A percentile compares a stretch with the other conserved stretches of the same genome.
phyloP scores from a whole-genome alignment of 2,888 invertebrate species.

The Limenitis camilla region DNA sequence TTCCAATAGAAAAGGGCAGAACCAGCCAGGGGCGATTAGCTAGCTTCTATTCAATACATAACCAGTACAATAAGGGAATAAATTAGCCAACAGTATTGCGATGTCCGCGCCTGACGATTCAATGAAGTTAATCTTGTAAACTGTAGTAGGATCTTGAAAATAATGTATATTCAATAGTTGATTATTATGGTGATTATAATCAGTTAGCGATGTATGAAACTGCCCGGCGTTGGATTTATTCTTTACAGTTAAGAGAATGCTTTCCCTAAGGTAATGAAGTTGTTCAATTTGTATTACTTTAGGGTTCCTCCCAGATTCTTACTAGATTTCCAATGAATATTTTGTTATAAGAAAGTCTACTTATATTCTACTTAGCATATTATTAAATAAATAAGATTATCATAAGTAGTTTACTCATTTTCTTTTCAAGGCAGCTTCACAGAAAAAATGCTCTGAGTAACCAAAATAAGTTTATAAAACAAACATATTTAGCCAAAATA shows the following conservation, averaged over 20 bases:
- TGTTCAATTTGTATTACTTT: no score
- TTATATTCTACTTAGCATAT: no score
- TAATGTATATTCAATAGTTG: constrained; percentile 9
- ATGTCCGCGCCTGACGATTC: constrained; percentile 28
- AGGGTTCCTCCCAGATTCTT: no score
- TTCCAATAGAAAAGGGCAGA: not conserved
- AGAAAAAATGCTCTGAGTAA: no score
- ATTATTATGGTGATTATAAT: constrained; percentile 7
- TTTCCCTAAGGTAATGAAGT: no score
- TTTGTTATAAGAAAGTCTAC: no score
- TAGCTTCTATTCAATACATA: constrained; percentile 14
- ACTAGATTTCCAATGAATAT: no score
- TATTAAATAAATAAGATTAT: no score
- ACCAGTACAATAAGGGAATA: constrained; percentile 35
- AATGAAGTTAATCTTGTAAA: constrained; percentile 24
- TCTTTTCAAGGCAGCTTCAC: no score
- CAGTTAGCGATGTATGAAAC: not conserved
- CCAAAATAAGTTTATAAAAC: no score
- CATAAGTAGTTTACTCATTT: no score
- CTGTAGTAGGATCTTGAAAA: constrained; percentile 13
- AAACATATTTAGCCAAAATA: no score
- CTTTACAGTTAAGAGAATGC: not conserved
- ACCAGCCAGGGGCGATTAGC: constrained; percentile 2
- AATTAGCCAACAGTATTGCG: constrained; percentile 31
- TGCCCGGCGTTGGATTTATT: constrained; percentile 1